Conservation (phyloP, 2,888 invertebrate species). For the Electrophaes corylata region DNA sequence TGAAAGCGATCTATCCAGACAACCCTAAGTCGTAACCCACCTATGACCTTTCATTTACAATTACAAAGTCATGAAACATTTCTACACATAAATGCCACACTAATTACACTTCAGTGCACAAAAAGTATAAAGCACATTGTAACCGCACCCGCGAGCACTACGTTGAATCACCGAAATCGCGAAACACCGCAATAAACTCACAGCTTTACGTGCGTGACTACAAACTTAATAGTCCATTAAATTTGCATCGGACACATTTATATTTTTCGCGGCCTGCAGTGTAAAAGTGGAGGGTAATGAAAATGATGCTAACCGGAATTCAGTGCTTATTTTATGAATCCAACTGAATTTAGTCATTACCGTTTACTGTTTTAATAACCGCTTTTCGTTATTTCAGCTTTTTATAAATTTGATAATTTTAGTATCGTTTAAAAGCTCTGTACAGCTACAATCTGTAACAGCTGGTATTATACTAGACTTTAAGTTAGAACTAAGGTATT, state of each 20-base stretch:
- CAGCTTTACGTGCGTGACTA: slow-evolving; percentile 54
- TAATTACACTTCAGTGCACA: slow-evolving; percentile 36
- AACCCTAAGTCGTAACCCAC: no score
- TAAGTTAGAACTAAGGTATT: not conserved
- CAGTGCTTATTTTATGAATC: slow-evolving; percentile 25
- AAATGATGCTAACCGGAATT: slow-evolving; percentile 38
- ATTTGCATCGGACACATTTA: slow-evolving; percentile 59
- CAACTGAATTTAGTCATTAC: slow-evolving; percentile 21
- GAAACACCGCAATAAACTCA: slow-evolving; percentile 47
- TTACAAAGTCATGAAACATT: not conserved
- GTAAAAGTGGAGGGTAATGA: slow-evolving; percentile 42
- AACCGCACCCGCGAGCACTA: slow-evolving; percentile 30
- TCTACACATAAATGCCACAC: slow-evolving; percentile 18
- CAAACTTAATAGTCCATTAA: slow-evolving; percentile 61
- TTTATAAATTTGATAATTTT: not conserved
- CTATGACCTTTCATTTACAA: not conserved
- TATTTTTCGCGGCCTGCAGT: slow-evolving; percentile 48
- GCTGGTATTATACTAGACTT: not conserved
- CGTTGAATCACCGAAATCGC: slow-evolving; percentile 31
- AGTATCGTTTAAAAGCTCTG: not conserved
- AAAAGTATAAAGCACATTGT: slow-evolving; percentile 31
- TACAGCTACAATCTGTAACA: not conserved
- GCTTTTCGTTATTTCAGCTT: slow-evolving; percentile 2
- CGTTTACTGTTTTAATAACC: slow-evolving; percentile 18
- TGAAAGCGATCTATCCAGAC: no score